Percentiles rank a stretch among this genome's conserved stretches.
Conservation (phyloP, 2,113 vertebrate genomes). For the Vidua chalybeata region DNA sequence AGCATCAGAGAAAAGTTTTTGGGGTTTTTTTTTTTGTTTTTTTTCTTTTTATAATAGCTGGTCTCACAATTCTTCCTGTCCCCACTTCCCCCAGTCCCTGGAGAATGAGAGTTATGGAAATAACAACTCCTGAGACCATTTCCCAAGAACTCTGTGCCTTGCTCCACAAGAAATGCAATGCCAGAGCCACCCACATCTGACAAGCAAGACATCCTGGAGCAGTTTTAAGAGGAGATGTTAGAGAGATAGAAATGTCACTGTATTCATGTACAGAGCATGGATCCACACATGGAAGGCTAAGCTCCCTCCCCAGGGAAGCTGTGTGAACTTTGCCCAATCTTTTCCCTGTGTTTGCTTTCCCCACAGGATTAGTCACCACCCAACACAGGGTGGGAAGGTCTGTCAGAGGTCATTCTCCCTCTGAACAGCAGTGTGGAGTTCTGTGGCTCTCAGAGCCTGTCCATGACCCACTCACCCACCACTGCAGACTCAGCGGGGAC, state of each 20-base stretch:
- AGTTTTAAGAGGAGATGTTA: not conserved
- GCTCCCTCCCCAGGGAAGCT: not conserved
- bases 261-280: not conserved
- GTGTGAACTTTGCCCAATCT: not conserved
- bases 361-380: not conserved
- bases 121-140: not conserved
- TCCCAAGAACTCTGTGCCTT: slow-evolving; percentile 31
- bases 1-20: not conserved
- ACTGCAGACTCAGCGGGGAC: fast-evolving
- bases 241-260: not conserved
- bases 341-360: not conserved
- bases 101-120: not conserved
- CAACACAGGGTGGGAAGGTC: not conserved
- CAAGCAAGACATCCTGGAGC: not conserved
- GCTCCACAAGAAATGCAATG: not conserved
- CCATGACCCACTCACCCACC: not conserved
- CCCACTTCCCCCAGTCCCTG: not conserved
- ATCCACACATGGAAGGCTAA: not conserved
- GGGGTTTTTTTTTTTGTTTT: not conserved
- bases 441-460: not conserved
- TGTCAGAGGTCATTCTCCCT: not conserved
- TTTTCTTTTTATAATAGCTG: not conserved
- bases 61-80: not conserved
- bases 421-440: not conserved
- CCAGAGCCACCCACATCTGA: not conserved